phyloP scores from a whole-genome alignment of 2,888 invertebrate species.

The Syritta pipiens region DNA sequence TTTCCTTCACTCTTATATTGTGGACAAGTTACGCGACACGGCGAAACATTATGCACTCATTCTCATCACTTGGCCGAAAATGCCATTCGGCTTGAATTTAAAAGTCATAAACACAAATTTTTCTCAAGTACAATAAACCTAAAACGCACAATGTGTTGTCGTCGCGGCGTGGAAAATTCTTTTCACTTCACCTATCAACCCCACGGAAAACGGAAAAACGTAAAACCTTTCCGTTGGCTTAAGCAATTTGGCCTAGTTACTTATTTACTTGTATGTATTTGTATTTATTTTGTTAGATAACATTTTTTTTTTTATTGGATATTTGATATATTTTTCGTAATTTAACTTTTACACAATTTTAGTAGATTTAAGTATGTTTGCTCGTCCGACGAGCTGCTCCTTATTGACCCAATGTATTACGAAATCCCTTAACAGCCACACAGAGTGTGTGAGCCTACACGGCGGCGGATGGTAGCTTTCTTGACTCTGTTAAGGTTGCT shows the following conservation, averaged over 20 bases:
- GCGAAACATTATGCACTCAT: too few relatives aligned
- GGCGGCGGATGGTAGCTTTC: slow-evolving; percentile 19
- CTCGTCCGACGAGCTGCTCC: background rate
- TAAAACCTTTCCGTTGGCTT: too few relatives aligned
- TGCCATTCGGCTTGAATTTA: too few relatives aligned
- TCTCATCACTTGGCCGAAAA: too few relatives aligned
- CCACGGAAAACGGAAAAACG: too few relatives aligned
- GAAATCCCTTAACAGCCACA: slow-evolving; percentile 21
- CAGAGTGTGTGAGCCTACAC: slow-evolving; percentile 21
- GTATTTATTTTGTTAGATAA: too few relatives aligned
- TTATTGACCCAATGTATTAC: slow-evolving; percentile 42
- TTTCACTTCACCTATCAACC: background rate
- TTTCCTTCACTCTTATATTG: too few relatives aligned
- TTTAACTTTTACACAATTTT: background rate
- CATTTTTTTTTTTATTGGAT: background rate
- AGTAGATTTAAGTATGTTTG: too few relatives aligned
- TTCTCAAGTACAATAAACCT: slow-evolving; percentile 13
- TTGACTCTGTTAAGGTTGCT: slow-evolving; percentile 24
- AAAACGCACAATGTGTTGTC: slow-evolving; percentile 36
- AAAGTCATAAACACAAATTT: too few relatives aligned
- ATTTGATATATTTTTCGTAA: background rate
- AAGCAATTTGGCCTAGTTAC: too few relatives aligned
- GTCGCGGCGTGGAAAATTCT: background rate
- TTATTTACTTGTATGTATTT: too few relatives aligned
- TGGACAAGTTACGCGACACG: too few relatives aligned